Conservation (phyloP, 2,113 vertebrate genomes). For the Zosterops japonicus region DNA sequence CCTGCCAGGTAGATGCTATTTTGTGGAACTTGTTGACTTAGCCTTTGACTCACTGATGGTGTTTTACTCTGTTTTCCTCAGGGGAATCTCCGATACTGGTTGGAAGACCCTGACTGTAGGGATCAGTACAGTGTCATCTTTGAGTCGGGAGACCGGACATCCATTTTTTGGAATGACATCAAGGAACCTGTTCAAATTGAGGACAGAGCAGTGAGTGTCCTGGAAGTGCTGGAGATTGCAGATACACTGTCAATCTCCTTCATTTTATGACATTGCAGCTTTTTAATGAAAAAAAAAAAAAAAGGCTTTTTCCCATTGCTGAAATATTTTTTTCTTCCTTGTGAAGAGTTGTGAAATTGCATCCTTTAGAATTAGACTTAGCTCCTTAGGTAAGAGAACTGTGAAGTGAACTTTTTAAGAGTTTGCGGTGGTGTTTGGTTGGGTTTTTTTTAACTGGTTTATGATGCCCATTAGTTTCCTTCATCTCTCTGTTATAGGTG, state of each 20-base stretch:
- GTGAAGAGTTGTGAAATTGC: neutral
- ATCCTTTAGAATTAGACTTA: neutral
- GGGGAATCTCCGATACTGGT: conserved; percentile 97
- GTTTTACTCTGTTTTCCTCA: conserved; percentile 1
- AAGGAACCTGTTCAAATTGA: conserved; percentile 91
- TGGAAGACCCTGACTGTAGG: conserved; percentile 93
- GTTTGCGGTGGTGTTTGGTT: neutral
- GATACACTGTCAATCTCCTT: neutral
- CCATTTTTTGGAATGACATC: conserved; percentile 92
- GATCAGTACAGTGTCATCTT: conserved; percentile 99
- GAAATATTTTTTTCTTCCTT: neutral
- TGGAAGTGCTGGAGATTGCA: neutral
- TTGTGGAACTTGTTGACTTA: neutral
- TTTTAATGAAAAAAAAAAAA: neutral
- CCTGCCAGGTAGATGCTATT: neutral
- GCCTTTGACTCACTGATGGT: neutral
- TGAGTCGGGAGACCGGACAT: conserved; percentile 94
- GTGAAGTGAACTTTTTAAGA: neutral
- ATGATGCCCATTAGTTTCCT: neutral
- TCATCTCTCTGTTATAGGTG: neutral
- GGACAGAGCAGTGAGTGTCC: conserved; percentile 88
- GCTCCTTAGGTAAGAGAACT: neutral
- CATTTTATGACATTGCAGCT: neutral
- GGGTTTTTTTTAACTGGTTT: neutral
- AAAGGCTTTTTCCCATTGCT: neutral